These are phyloP conservation scores for Melieria picta DNA, from an alignment of 2,888 invertebrate species.

Conservation along the genomic window DNA sequence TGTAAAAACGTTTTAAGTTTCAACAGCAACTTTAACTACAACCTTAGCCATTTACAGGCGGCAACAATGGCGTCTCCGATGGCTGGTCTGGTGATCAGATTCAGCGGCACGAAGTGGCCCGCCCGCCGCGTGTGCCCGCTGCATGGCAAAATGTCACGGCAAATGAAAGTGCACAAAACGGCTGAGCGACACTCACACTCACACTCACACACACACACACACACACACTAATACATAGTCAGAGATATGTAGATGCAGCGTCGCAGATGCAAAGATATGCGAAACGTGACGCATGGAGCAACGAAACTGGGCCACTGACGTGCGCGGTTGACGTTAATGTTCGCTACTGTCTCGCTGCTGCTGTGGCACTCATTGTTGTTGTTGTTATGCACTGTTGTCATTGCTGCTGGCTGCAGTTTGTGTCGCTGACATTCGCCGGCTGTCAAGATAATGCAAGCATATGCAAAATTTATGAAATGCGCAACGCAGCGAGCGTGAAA, in stretches of 20 bases:
- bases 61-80: too few species aligned
- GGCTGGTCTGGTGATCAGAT: too few species aligned
- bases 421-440: slow-evolving; percentile 33
- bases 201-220: slow-evolving; percentile 4
- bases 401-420: slow-evolving; percentile 2
- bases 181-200: neutral
- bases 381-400: too few species aligned
- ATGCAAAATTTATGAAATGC: slow-evolving; percentile 35
- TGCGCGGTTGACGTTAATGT: neutral
- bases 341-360: neutral
- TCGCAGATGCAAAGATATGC: too few species aligned
- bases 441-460: slow-evolving; percentile 33
- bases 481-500: slow-evolving; percentile 12
- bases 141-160: slow-evolving; percentile 13
- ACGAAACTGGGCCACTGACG: too few species aligned
- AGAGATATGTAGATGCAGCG: neutral
- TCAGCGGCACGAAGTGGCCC: too few species aligned
- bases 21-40: too few species aligned
- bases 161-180: neutral
- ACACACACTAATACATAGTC: neutral
- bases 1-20: too few species aligned
- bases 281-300: too few species aligned
- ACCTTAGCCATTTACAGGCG: too few species aligned
- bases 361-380: neutral
- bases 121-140: too few species aligned